These are phyloP conservation scores for Rhagonycha lutea DNA, from an alignment of 2,888 invertebrate genomes.

Conservation along the genomic window DNA sequence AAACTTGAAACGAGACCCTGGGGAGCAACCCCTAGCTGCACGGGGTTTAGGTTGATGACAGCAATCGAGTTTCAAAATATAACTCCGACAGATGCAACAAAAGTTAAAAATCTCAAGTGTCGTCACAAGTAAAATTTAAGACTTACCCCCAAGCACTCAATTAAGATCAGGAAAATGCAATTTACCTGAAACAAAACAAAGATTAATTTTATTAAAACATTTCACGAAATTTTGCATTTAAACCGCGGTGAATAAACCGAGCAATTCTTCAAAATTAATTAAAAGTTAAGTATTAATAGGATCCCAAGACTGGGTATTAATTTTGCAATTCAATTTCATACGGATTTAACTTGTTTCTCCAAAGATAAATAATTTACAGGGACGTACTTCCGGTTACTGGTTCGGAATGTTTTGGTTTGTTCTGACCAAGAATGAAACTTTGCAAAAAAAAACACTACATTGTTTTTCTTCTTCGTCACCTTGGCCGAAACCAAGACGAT, in stretches of 20 bases:
- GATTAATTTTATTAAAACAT: background rate
- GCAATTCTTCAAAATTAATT: background rate
- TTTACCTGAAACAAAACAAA: conserved; percentile 18
- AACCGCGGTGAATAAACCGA: background rate
- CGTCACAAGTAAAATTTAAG: background rate
- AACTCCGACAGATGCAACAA: background rate
- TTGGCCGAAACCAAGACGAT: no score
- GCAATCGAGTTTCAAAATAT: background rate
- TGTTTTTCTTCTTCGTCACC: no score
- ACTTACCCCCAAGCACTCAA: conserved; percentile 10
- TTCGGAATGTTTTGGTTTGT: no score
- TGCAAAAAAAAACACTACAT: no score
- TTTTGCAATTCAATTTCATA: background rate
- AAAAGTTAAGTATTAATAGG: background rate
- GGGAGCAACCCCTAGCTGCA: background rate
- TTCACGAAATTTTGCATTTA: background rate
- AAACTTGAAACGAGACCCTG: background rate
- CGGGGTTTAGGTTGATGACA: background rate
- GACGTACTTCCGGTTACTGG: no score
- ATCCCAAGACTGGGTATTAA: background rate
- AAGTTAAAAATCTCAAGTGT: background rate
- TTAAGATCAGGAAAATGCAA: conserved; percentile 1
- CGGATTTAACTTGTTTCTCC: no score
- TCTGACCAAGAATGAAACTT: no score
- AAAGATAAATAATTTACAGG: no score